Evolutionary conservation across 2,888 invertebrate genomes (phyloP), one percentile per base, ranked within the genome.

Genomic region (Malthinus flaveolus): DNA sequence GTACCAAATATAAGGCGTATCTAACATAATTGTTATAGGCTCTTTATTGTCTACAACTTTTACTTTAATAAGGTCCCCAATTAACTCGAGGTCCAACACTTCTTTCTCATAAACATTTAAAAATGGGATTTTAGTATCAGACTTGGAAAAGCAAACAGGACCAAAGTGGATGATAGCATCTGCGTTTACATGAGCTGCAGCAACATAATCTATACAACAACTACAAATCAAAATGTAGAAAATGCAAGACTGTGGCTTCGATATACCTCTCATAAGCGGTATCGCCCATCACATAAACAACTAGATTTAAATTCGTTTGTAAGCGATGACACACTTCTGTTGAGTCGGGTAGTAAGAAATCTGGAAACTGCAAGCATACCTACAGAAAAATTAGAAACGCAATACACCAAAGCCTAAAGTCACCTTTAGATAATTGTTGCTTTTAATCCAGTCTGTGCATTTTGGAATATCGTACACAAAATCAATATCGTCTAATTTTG

Each of bases 331-430:
- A 86, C 57, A 96, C 84, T 58, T 82, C 79, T 2, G 86, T 83
- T 56, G 94, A 87, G 71, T 89, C 84, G 13, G 78, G 72, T 52
- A 96, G 79, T 54, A 93, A 81, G 47, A 86, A 83, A 79, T 97
- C 96, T 7, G 96, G 95, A 78, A 97, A 95, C 81, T 97, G 97
- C 39, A 97, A 81, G 64, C 94, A 95, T 33, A 95, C 87, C 94
- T 95, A 71, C 23, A 76, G 73, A 56, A 65, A 36, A 53, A 32
- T 46, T 35, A 11, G 11, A 7, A n/a, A 9, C 15, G 60, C 13
- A 36, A 12, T 13, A 42, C 57, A 50, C 50, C 49, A 36, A 53
- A 31, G 32, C n/a, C 60, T 49, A 68, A 51, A 50, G 72, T 74
- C 76, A 93, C 93, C 82, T 84, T 88, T 68, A 82, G 73, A 75